phyloP scores from a whole-genome alignment of 2,113 vertebrate genomes.

The Columba livia region DNA sequence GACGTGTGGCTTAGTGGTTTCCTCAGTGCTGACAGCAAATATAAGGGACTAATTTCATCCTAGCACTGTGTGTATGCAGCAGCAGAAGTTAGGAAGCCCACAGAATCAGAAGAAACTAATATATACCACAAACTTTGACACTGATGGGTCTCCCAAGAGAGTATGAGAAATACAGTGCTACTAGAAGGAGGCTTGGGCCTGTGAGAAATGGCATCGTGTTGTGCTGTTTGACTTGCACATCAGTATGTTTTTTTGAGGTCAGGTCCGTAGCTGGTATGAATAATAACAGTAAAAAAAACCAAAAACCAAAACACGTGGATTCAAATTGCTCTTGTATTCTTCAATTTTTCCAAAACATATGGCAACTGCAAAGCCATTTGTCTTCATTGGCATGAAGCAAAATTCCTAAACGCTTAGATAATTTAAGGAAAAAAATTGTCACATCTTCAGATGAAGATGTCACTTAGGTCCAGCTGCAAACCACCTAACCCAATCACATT shows the following conservation, averaged over 20 bases:
- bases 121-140: not conserved
- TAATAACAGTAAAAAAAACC: not conserved
- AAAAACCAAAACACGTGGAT: not conserved
- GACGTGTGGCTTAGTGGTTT: not conserved
- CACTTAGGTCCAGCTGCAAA: not conserved
- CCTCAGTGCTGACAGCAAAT: not conserved
- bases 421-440: not conserved
- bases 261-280: not conserved
- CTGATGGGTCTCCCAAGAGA: not conserved
- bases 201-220: not conserved
- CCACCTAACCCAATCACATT: not conserved
- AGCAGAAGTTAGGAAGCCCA: not conserved
- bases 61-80: not conserved
- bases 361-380: not conserved
- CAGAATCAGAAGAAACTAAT: not conserved
- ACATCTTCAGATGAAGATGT: not conserved
- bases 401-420: not conserved
- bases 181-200: not conserved
- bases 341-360: not conserved
- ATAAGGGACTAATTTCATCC: not conserved
- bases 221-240: not conserved
- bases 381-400: not conserved
- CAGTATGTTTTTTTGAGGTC: not conserved
- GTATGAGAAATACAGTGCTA: not conserved
- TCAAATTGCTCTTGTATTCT: not conserved